Evolutionary conservation across 2,888 invertebrate genomes (phyloP).

Genomic region (Rhingia campestris): DNA sequence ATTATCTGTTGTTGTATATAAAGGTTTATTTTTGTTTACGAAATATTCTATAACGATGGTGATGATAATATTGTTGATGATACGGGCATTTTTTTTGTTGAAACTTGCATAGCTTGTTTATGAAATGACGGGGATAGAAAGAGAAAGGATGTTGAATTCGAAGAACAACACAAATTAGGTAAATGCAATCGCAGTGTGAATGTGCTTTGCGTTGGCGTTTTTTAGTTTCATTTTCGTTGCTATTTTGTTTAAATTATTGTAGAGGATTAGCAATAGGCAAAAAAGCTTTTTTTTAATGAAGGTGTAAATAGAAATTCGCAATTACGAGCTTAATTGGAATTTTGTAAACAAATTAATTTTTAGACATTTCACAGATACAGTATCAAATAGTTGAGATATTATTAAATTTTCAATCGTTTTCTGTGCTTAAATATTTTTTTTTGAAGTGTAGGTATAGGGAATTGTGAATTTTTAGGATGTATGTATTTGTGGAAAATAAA

Average conservation of each 20-base stretch:
- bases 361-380: slow-evolving; percentile 9
- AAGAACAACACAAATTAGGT: slow-evolving; percentile 1
- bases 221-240: neutral
- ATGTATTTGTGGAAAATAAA: no score
- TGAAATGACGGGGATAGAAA: neutral
- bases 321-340: slow-evolving; percentile 15
- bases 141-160: slow-evolving; percentile 20
- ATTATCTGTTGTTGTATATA: slow-evolving; percentile 46
- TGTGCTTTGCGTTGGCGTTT: slow-evolving; percentile 24
- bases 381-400: slow-evolving; percentile 17
- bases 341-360: slow-evolving; percentile 18
- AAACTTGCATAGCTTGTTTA: neutral
- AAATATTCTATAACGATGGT: slow-evolving; percentile 30
- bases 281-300: slow-evolving; percentile 18
- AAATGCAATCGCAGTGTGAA: slow-evolving; percentile 37
- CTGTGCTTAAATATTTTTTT: no score
- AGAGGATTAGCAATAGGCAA: slow-evolving; percentile 7
- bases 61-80: slow-evolving; percentile 25
- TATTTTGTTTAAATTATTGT: slow-evolving; percentile 25
- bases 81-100: neutral
- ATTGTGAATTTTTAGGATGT: no score
- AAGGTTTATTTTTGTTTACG: slow-evolving; percentile 3
- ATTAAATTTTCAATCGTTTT: neutral
- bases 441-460: no score
- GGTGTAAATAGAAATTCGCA: slow-evolving; percentile 24